A percentile compares a stretch with the other conserved stretches of the same genome.
phyloP scores from a whole-genome alignment of 2,888 invertebrate species.

The Thereva nobilitata region DNA sequence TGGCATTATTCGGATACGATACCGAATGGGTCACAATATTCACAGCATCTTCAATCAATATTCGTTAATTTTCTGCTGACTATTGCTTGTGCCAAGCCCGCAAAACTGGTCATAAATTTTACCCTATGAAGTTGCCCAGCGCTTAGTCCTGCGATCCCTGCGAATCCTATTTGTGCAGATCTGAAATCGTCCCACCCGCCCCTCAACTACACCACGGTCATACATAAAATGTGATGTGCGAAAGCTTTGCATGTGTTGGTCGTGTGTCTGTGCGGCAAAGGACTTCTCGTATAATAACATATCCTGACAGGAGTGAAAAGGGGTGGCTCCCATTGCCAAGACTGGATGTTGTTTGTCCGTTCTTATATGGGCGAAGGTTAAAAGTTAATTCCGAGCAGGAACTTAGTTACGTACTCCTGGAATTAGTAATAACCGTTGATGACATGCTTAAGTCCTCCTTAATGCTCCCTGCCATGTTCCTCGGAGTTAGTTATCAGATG shows the following conservation, averaged over 20 bases:
- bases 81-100: conserved; percentile 20
- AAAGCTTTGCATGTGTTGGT: conserved; percentile 8
- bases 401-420: conserved; percentile 24
- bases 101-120: conserved; percentile 29
- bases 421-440: conserved; percentile 30
- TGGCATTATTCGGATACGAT: conserved; percentile 2
- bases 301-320: conserved; percentile 6
- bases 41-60: conserved; percentile 18
- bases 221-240: not conserved
- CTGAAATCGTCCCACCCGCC: no score
- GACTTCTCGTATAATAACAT: conserved; percentile 1
- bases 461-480: conserved; percentile 20
- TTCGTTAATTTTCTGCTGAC: conserved; percentile 32
- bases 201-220: not conserved
- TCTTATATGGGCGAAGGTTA: conserved; percentile 6
- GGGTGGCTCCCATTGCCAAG: not conserved
- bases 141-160: no score
- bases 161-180: no score
- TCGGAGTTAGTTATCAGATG: conserved; percentile 20
- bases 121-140: not conserved
- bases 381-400: conserved; percentile 28
- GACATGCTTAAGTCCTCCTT: conserved; percentile 30
- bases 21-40: not conserved
- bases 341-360: not conserved
- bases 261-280: not conserved